Evolutionary conservation across 2,888 invertebrate genomes (phyloP).

Genomic region (Tipula confusa): DNA sequence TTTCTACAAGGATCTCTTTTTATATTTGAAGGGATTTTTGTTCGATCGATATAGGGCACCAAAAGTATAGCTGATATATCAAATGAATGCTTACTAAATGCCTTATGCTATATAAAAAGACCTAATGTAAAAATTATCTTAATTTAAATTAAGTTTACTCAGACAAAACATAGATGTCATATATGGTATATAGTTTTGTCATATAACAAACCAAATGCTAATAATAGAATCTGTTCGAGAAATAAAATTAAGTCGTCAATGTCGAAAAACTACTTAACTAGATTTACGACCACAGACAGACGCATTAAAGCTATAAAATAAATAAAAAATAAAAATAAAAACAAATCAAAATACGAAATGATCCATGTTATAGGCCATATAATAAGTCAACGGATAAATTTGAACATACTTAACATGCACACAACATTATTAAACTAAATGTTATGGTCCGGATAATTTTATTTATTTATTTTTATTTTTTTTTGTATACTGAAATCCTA

Average conservation of each 20-base stretch:
- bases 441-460: neutral
- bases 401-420: neutral
- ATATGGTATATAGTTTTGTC: too few relatives aligned
- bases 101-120: too few relatives aligned
- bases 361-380: neutral
- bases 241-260: neutral
- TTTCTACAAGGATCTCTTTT: too few relatives aligned
- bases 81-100: too few relatives aligned
- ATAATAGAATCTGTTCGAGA: neutral
- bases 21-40: too few relatives aligned
- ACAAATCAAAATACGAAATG: neutral
- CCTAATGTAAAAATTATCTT: too few relatives aligned
- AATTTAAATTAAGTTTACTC: too few relatives aligned
- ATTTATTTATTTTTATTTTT: too few relatives aligned
- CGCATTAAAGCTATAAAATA: neutral
- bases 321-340: neutral
- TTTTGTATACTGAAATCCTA: neutral
- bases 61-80: too few relatives aligned
- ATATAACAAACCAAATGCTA: neutral
- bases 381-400: neutral
- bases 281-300: neutral
- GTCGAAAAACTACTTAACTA: neutral
- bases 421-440: neutral
- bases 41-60: too few relatives aligned
- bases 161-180: too few relatives aligned